Evolutionary conservation across 2,797 vertebrate genomes (phyloP).

Genomic region (Hylomyscus alleni): DNA sequence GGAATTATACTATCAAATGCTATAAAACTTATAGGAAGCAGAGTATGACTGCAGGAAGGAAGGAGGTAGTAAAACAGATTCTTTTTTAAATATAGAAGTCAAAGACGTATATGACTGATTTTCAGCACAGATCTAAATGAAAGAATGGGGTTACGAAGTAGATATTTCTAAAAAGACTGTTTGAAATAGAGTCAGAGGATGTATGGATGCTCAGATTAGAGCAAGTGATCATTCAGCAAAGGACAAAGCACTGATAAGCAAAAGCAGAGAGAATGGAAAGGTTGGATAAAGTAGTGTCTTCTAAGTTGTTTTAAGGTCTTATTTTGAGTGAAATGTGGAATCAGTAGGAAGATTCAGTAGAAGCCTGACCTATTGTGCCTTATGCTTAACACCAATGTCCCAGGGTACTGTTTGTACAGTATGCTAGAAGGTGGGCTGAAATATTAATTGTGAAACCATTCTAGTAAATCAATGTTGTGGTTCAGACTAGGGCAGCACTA

Average conservation of each 20-base stretch:
- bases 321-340: conserved; percentile 22
- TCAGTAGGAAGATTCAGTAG: conserved; percentile 12
- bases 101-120: conserved; percentile 13
- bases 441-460: conserved; percentile 17
- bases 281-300: background rate
- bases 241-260: background rate
- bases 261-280: background rate
- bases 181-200: background rate
- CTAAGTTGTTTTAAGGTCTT: conserved; percentile 23
- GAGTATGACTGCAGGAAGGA: background rate
- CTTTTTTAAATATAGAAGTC: background rate
- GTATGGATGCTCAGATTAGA: background rate
- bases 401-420: background rate
- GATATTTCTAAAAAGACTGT: background rate
- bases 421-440: background rate
- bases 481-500: background rate
- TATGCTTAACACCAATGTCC: background rate
- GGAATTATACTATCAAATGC: conserved; percentile 21
- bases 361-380: background rate
- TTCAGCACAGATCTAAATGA: conserved; percentile 56
- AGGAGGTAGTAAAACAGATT: background rate
- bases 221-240: background rate
- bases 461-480: conserved; percentile 15
- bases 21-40: background rate
- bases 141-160: background rate